A percentile compares a stretch with the other conserved stretches of the same genome.
phyloP scores from a whole-genome alignment of 92 coral and sea anemone genomes.

The Micromussa lordhowensis region DNA sequence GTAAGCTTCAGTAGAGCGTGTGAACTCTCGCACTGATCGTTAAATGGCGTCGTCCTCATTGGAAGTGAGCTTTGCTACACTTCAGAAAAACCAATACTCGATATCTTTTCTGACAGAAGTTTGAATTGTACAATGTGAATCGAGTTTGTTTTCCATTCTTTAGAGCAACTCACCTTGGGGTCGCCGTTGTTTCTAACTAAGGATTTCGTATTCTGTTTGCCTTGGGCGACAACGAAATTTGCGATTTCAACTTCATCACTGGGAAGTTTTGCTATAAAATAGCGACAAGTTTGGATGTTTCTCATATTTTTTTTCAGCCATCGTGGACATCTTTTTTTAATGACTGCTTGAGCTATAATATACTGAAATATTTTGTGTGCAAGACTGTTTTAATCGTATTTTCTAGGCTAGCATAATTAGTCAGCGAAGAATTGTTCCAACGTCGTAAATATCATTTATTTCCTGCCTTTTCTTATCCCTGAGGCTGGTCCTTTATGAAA shows the following conservation, averaged over 20 bases:
- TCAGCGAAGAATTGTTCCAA: background rate
- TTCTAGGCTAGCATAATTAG: background rate
- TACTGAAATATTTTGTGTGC: background rate
- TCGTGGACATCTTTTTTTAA: background rate
- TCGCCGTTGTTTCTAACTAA: background rate
- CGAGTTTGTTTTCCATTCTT: background rate
- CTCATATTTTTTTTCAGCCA: background rate
- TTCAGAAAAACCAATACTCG: background rate
- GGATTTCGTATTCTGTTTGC: conserved; percentile 20
- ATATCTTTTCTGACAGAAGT: background rate
- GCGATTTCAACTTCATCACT: background rate
- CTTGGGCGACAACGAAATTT: conserved; percentile 12
- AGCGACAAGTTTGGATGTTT: background rate
- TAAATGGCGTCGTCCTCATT: background rate
- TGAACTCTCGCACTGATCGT: background rate
- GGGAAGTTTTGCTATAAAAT: background rate
- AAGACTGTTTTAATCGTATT: background rate
- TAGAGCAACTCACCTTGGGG: background rate
- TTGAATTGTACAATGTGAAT: background rate
- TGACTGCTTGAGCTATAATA: background rate
- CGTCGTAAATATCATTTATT: background rate
- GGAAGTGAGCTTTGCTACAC: background rate
- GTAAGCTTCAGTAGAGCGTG: conserved; percentile 54
- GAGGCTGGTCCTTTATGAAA: background rate
- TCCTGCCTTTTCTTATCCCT: background rate